These are phyloP conservation scores for Geophilus truncorum DNA, from an alignment of 2,888 invertebrate genomes.

Conservation along the genomic window DNA sequence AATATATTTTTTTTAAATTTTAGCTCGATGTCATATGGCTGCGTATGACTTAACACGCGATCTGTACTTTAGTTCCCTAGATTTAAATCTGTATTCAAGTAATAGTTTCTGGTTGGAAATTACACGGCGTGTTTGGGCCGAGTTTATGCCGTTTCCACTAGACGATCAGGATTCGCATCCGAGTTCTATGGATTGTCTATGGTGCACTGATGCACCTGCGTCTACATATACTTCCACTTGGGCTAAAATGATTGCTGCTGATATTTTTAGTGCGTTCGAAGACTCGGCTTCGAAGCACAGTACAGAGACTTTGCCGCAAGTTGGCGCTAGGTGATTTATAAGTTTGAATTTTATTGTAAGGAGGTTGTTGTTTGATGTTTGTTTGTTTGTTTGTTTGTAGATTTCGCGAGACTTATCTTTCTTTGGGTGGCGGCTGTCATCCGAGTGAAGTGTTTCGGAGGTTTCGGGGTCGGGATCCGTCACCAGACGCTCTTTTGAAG, in stretches of 20 bases:
- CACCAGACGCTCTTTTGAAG: slow-evolving; percentile 69
- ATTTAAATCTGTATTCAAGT: slow-evolving; percentile 72
- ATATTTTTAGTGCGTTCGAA: slow-evolving; percentile 78
- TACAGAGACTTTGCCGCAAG: slow-evolving; percentile 41
- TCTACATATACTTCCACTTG: slow-evolving; percentile 64
- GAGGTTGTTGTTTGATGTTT: not conserved
- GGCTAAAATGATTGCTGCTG: slow-evolving; percentile 72
- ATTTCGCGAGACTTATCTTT: slow-evolving; percentile 76
- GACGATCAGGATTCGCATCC: slow-evolving; percentile 77
- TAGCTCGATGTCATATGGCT: slow-evolving; percentile 66
- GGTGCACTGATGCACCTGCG: slow-evolving; percentile 76
- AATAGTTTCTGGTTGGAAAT: slow-evolving; percentile 77
- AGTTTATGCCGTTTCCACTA: slow-evolving; percentile 69
- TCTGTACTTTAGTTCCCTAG: slow-evolving; percentile 73
- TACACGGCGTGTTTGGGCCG: slow-evolving; percentile 70
- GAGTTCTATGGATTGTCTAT: slow-evolving; percentile 75
- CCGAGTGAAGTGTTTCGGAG: slow-evolving; percentile 80
- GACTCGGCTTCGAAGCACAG: slow-evolving; percentile 55
- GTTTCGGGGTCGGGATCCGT: slow-evolving; percentile 88
- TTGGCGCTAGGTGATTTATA: slow-evolving; percentile 43
- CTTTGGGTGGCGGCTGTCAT: slow-evolving; percentile 73
- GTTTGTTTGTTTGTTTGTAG: slow-evolving; percentile 40
- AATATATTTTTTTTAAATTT: not conserved
- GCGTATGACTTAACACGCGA: slow-evolving; percentile 74
- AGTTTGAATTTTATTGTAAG: not conserved